A percentile compares a stretch with the other conserved stretches of the same genome.
Evolutionary conservation across 2,113 vertebrate genomes (phyloP).

Genomic region (Odobenus rosmarus): DNA sequence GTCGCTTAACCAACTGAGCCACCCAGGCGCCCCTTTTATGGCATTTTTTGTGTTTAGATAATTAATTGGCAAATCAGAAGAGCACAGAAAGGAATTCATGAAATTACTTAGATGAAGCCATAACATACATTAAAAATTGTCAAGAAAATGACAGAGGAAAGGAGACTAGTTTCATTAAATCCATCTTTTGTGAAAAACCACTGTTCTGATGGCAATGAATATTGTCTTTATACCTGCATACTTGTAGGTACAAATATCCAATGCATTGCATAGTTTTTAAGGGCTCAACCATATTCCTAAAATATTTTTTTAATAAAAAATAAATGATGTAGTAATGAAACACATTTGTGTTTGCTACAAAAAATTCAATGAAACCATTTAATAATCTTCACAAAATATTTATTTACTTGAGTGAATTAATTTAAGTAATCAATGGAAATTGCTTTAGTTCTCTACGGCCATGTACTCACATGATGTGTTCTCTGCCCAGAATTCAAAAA

Average conservation of each 20-base stretch:
- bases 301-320: slow-evolving; percentile 84
- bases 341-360: slow-evolving; percentile 81
- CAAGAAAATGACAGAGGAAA: not conserved
- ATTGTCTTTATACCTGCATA: slow-evolving; percentile 65
- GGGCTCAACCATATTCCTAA: slow-evolving; percentile 77
- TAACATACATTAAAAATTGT: not conserved
- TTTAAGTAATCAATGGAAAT: slow-evolving; percentile 74
- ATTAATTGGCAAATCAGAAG: not conserved
- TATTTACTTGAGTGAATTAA: slow-evolving; percentile 75
- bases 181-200: not conserved
- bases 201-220: not conserved
- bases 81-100: not conserved
- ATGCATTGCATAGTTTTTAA: slow-evolving; percentile 65
- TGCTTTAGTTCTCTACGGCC: slow-evolving; percentile 68
- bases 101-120: not conserved
- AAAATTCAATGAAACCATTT: slow-evolving; percentile 84
- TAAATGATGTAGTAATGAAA: slow-evolving; percentile 80
- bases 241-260: slow-evolving; percentile 68
- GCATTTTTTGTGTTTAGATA: slow-evolving; percentile 11
- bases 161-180: not conserved
- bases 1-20: too few relatives aligned
- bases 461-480: slow-evolving; percentile 40
- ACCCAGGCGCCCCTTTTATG: too few relatives aligned
- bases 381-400: slow-evolving; percentile 82
- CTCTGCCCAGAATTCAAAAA: slow-evolving; percentile 67